Base-by-base conservation (phyloP, 1,140 invertebrate species). In the Drosophila leontia region DNA sequence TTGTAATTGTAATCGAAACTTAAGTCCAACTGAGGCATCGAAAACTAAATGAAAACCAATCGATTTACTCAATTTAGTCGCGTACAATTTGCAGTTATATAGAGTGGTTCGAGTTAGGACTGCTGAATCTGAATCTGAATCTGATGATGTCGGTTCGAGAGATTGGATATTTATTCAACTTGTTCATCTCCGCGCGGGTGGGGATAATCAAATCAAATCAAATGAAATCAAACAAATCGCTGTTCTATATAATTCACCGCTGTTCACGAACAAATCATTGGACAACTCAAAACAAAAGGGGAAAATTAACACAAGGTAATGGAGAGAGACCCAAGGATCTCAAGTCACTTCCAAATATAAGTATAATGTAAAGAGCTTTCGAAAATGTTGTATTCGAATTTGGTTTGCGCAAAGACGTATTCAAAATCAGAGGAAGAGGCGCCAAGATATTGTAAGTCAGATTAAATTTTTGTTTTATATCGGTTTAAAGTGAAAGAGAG, bases 51-150 rank as follows among this genome's bases (percentile, higher is more conserved):
- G 2, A 79, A 82, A 61, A 56, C 47, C 39, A 78, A 77, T 41
- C 58, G 42, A 75, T 59, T 55, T 75, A 75, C 69, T 65, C 39
- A 87, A 80, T 87, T 75, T 75, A 56, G 69, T 82, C 82, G 77
- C 82, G 84, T 63, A 68, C 60, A 67, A 59, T 82, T 76, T 53
- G 51, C 45, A 53, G 34, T 41, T 50, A 50, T 57, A 57, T 57
- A 34, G 17, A 64, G 35, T 50, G 47, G 15, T 44, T 64, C 19
- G 42, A 65, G 55, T 62, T 59, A 48, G 34, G 60, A 61, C 75
- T 67, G 65, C 69, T 68, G 45, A 78, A 71, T 80, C 68, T 82
- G 47, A 47, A 55, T 75, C 78, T 84, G 71, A 55, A 50, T 39
- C 53, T 56, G 37, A 56, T 75, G 34, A 76, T 65, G 51, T 77